Base-by-base conservation (phyloP, 1,140 invertebrate species). In the Drosophila pachea region DNA sequence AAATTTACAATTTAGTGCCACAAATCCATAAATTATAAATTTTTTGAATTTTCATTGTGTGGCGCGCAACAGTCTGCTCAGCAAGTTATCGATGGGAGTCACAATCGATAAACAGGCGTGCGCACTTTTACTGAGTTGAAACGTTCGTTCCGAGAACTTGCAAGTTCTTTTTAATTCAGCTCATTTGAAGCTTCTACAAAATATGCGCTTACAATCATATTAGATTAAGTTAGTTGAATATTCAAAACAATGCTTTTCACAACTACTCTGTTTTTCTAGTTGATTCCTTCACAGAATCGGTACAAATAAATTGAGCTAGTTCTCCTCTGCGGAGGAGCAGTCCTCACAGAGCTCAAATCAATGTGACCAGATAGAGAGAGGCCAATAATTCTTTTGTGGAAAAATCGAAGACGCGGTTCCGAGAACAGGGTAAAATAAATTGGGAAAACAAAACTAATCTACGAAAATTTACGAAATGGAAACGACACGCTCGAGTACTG, bases 101-200 rank as follows among this genome's bases (percentile, higher is more conserved):
- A 8, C 31, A 36, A 68, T 64, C 66, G 66, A 68, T 68, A 64
- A 12, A 8, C 35, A 32, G 31, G 12, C 66, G 36, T 68, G 66
- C 66, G 66, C 66, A 35, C 14, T 56, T 14, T 40, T 7, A 2
- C 29, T 22, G 33, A 49, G 22, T 14, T 35, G 2, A 47, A 48
- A 48, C 4, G 38, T n/a, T 40, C 14, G 7, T 7, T 43, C 35
- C 1, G 22, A 16, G 11, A 62, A 22, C 12, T 32, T 14, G 6
- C 5, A n/a, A 42, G 42, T 43, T n/a, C 16, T 12, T 31, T 35
- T 45, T 0, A 35, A 9, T 38, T 9, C 32, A 16, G 32, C 7
- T 38, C 14, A 7, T 11, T 9, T 38, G 9, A 11, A 11, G 12
- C 7, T 7, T 2, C 12, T 7, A 7, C 2, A 43, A 16, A 14